phyloP scores from a whole-genome alignment of 2,888 invertebrate species.

The Trileptium ribeirensis region DNA sequence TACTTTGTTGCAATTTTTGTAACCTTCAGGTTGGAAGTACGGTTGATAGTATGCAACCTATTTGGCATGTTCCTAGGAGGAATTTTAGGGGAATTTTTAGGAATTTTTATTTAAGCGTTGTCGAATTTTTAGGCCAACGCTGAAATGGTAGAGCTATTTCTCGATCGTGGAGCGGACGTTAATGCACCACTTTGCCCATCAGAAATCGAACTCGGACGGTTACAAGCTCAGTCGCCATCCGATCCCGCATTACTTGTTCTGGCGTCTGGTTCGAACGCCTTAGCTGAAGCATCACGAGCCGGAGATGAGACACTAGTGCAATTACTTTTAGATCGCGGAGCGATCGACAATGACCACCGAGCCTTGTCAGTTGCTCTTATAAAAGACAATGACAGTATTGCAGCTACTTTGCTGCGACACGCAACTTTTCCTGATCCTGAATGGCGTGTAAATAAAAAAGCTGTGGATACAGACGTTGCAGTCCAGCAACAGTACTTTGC shows the following conservation, averaged over 20 bases:
- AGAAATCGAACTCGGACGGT: conserved; percentile 45
- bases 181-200: conserved; percentile 61
- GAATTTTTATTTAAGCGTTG: no score
- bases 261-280: conserved; percentile 51
- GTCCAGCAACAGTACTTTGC: conserved; percentile 35
- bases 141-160: conserved; percentile 19
- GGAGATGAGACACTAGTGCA: conserved; percentile 68
- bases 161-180: conserved; percentile 68
- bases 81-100: no score
- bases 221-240: background rate
- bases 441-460: conserved; percentile 80
- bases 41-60: no score
- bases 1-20: no score
- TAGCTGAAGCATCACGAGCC: conserved; percentile 66
- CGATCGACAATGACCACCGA: conserved; percentile 73
- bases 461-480: conserved; percentile 63
- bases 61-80: no score
- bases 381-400: conserved; percentile 2
- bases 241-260: conserved; percentile 3
- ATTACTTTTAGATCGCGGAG: conserved; percentile 69
- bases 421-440: conserved; percentile 68
- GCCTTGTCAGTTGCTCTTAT: conserved; percentile 59
- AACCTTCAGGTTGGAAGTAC: no score
- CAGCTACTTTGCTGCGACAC: conserved; percentile 34
- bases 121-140: background rate